Base-by-base conservation (phyloP, 2,797 vertebrate genomes). In the Centroberyx gerrardi region DNA sequence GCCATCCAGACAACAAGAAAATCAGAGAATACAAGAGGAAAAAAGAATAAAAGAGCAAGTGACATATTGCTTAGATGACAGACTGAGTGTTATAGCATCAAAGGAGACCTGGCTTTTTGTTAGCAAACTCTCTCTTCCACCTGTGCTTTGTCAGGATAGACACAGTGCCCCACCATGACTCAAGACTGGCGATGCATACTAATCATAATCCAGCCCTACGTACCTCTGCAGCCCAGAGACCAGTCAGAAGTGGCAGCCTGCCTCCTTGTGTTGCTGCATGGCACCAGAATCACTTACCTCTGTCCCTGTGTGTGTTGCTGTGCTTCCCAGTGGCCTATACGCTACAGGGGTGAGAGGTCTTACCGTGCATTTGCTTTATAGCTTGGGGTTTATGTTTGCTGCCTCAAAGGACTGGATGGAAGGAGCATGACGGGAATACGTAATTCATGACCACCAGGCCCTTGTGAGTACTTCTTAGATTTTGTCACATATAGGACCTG, bases 71-170 rank as follows among this genome's bases (percentile, higher is more conserved):
- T 87, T 79, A 44, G 14, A 78, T 84, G 87, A 72, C 83, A 79
- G 62, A 59, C 72, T 40, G 48, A 74, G 80, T 78, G 63, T 80
- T 85, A 71, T 69, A 73, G 78, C 84, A 75, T 87, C 80, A 87
- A 86, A 87, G 77, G 65, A 76, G 86, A 88, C 53, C 76, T 75
- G 61, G 67, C 67, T 87, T 87, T 88, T 77, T 87, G 80, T 90
- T 73, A 65, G 78, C 72, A 63, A 61, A 52, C 75, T 87, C 84
- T 78, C 70, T 86, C 82, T 80, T 83, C 84, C 82, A 92, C 90
- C 88, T 91, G 83, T 87, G 82, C 84, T 86, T 88, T 88, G 82
- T 88, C 86, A 92, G 82, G 74, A 67, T 62, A 85, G 87, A 88
- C 84, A 69, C 73, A 54, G 51, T 82, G 76, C 80, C 78, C 81